phyloP scores from a whole-genome alignment of 2,113 vertebrate species.

The Urocynchramus pylzowi region DNA sequence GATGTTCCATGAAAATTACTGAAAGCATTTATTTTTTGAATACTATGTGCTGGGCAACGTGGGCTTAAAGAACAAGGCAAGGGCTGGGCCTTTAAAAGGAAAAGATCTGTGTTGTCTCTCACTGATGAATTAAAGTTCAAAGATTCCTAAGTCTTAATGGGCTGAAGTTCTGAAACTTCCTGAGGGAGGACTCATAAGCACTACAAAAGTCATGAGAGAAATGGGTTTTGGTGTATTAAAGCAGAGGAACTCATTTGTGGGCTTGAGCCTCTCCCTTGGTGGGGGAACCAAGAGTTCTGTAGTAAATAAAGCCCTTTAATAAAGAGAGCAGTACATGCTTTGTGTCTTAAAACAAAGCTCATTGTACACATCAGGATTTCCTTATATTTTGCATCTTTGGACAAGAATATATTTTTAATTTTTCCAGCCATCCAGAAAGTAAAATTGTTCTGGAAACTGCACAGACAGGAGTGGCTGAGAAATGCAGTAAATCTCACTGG shows the following conservation, averaged over 20 bases:
- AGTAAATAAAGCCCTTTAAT: not conserved
- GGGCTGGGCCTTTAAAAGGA: not conserved
- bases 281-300: not conserved
- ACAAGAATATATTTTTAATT: not conserved
- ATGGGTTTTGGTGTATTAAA: not conserved
- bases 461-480: not conserved
- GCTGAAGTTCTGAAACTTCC: not conserved
- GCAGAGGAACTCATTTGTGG: not conserved
- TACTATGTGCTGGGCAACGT: accelerated
- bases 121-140: not conserved
- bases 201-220: not conserved
- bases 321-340: not conserved
- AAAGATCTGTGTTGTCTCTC: not conserved
- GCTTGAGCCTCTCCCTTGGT: not conserved
- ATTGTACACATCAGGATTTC: not conserved
- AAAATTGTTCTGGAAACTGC: not conserved
- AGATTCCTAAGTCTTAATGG: not conserved
- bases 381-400: not conserved
- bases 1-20: not conserved
- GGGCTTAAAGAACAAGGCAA: not conserved
- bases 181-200: not conserved
- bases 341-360: not conserved
- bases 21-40: not conserved
- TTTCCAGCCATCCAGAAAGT: not conserved
- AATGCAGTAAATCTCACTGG: not conserved